phyloP scores from a whole-genome alignment of 2,888 invertebrate species.

The Thelaira solivaga region DNA sequence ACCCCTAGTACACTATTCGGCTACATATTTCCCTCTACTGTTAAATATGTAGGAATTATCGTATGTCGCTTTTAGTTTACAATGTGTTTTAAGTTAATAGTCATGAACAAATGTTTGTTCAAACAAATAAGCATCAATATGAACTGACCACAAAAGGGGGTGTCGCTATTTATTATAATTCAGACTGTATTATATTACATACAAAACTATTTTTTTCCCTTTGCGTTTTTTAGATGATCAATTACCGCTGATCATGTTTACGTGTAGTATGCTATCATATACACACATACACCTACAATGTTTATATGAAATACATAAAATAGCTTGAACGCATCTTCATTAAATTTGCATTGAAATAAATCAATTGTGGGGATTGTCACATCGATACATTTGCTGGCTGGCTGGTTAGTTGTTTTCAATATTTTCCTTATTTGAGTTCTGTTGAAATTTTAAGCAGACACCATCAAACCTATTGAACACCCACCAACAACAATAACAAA shows the following conservation, averaged over 20 bases:
- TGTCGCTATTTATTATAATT: not conserved
- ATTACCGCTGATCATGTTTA: conserved; percentile 19
- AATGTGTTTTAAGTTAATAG: conserved; percentile 2
- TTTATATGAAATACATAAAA: not conserved
- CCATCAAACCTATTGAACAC: conserved; percentile 1
- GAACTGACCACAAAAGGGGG: not conserved
- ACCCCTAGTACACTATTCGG: too few relatives aligned
- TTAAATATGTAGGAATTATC: not conserved
- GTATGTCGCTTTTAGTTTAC: not conserved
- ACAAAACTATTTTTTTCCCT: not conserved
- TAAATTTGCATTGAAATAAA: conserved; percentile 19
- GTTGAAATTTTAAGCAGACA: conserved; percentile 14
- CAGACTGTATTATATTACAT: too few relatives aligned
- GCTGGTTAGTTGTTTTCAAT: not conserved
- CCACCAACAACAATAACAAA: conserved; percentile 18
- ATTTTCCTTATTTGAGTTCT: not conserved
- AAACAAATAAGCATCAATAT: too few relatives aligned
- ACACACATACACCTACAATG: too few relatives aligned
- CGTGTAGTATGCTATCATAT: not conserved
- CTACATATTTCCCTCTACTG: too few relatives aligned
- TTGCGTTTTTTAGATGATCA: conserved; percentile 12
- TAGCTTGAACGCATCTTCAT: conserved; percentile 19
- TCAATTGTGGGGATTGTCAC: not conserved
- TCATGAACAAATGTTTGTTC: not conserved
- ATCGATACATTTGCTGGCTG: not conserved